phyloP scores from a whole-genome alignment of 2,888 invertebrate genomes.

The Drosophila rellima region DNA sequence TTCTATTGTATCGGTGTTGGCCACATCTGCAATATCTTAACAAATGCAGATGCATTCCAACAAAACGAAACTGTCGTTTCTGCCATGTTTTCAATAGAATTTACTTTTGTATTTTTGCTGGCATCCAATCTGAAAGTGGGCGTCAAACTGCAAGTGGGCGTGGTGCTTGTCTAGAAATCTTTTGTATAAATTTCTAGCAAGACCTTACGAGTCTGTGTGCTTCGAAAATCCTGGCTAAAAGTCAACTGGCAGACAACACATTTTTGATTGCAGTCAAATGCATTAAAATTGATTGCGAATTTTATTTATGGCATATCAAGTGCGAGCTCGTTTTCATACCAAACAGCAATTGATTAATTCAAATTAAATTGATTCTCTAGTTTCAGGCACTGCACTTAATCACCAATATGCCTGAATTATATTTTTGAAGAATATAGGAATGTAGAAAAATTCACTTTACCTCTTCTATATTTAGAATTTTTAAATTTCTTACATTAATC shows the following conservation, averaged over 20 bases:
- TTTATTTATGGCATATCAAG: conserved; percentile 23
- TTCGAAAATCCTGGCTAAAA: conserved; percentile 44
- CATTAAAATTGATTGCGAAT: conserved; percentile 73
- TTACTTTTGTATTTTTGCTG: conserved; percentile 63
- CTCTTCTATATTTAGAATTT: no score
- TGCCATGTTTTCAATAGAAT: conserved; percentile 63
- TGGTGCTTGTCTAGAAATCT: conserved; percentile 54
- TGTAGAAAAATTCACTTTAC: no score
- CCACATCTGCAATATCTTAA: conserved; percentile 69
- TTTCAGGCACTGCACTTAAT: conserved; percentile 7
- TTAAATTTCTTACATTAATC: no score
- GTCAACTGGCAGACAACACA: conserved; percentile 57
- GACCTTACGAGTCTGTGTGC: conserved; percentile 27
- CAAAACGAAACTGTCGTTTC: conserved; percentile 37
- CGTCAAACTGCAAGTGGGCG: conserved; percentile 54
- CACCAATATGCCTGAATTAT: background rate
- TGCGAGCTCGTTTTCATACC: background rate
- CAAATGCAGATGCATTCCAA: conserved; percentile 56
- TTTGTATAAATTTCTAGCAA: conserved; percentile 53
- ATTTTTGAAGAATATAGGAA: no score
- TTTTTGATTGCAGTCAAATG: conserved; percentile 76
- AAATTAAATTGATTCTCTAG: conserved; percentile 7
- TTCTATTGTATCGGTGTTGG: conserved; percentile 28
- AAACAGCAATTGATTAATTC: conserved; percentile 20
- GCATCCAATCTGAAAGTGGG: conserved; percentile 53